A percentile compares a stretch with the other conserved stretches of the same genome.
Conservation (phyloP, 1,140 invertebrate genomes). For the Cydia amplana region DNA sequence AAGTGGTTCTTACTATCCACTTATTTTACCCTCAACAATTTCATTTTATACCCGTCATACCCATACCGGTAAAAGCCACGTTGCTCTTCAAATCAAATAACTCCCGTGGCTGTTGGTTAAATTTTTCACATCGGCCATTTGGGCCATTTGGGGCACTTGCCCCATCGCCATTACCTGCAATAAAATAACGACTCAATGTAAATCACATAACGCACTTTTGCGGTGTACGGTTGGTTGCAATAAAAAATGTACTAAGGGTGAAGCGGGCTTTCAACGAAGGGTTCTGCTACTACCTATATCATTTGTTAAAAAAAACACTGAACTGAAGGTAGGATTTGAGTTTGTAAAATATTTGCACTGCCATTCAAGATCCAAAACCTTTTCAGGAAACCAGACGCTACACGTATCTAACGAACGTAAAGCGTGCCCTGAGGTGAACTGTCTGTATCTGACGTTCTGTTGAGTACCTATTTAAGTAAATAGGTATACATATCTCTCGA, state of each 20-base stretch:
- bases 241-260: constrained; percentile 13
- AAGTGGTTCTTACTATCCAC: neutral
- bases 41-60: neutral
- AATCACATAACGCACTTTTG: constrained; percentile 60
- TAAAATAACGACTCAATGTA: constrained; percentile 72
- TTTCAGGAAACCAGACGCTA: no score
- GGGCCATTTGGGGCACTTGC: constrained; percentile 34
- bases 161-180: constrained; percentile 47
- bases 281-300: neutral
- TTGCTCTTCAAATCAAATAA: constrained; percentile 29
- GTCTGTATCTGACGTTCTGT: no score
- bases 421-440: no score
- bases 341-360: no score
- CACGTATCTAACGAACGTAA: no score
- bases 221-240: constrained; percentile 46
- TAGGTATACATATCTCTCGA: no score
- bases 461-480: no score
- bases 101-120: constrained; percentile 35
- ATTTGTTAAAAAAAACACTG: no score
- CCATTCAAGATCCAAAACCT: no score
- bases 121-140: constrained; percentile 50
- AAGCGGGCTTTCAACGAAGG: neutral
- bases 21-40: constrained; percentile 15
- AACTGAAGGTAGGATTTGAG: no score
- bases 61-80: constrained; percentile 16